phyloP scores from a whole-genome alignment of 2,888 invertebrate genomes.

The Scaptodrosophila latifasciaeformis region DNA sequence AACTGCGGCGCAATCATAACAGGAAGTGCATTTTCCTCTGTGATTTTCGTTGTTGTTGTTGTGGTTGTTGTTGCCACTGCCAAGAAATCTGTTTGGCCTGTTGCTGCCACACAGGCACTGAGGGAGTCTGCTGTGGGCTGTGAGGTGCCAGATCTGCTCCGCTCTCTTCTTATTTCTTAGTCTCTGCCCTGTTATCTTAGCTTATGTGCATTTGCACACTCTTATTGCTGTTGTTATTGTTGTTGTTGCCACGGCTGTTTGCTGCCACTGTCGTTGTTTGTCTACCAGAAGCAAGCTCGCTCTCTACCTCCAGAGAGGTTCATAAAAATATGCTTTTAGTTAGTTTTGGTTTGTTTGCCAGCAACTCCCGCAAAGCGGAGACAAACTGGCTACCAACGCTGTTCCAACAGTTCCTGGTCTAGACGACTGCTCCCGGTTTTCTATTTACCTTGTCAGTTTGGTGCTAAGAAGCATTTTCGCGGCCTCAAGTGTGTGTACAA shows the following conservation, averaged over 20 bases:
- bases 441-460: conserved; percentile 43
- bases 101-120: too few species aligned
- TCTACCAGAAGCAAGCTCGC: conserved; percentile 58
- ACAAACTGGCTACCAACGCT: conserved; percentile 2
- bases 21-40: conserved; percentile 59
- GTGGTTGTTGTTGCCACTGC: conserved; percentile 38
- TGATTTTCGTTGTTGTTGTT: not conserved
- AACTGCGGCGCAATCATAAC: conserved; percentile 47
- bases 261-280: conserved; percentile 46
- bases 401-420: not conserved
- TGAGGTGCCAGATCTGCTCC: not conserved
- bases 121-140: conserved; percentile 10
- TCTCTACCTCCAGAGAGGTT: too few species aligned
- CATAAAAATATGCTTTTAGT: conserved; percentile 45
- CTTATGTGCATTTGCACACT: conserved; percentile 49
- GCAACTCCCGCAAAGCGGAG: conserved; percentile 19
- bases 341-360: conserved; percentile 11
- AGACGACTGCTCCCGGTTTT: conserved; percentile 28
- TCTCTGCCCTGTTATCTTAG: conserved; percentile 45
- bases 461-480: conserved; percentile 41
- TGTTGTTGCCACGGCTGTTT: conserved; percentile 28
- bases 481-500: conserved; percentile 1
- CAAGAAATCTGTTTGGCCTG: conserved; percentile 54
- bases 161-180: not conserved
- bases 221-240: conserved; percentile 29